Evolutionary conservation across 2,113 vertebrate species (phyloP), one percentile per base, ranked within the genome.

Genomic region (Chrysemys picta): DNA sequence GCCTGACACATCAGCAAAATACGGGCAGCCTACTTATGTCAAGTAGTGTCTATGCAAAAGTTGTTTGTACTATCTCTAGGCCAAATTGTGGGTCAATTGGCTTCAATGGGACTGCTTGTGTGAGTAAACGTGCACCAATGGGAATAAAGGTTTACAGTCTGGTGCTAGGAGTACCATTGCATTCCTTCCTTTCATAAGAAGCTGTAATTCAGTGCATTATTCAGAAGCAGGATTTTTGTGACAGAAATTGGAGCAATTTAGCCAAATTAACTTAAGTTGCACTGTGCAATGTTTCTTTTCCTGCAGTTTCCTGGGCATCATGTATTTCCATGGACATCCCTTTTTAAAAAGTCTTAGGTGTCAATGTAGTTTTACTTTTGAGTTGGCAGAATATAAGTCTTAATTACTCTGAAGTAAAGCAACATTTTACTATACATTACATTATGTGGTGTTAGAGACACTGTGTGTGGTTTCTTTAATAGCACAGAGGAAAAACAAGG

Each of bases 271-370:
- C 25, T 47, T 45, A 24, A 91, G 22, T 49, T 91, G 52, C 83
- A 52, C 21, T 78, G 54, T 42, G 38, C 5, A 2, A 49, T 90
- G 29, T 90, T 1, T 0, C 84, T 56, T 45, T 54, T 84, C n/a
- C 87, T 93, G 16, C 62, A 89, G 72, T 38, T 90, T 95, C 83
- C 62, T 52, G 92, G 49, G 14, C 85, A 56, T 7, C 24, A 3
- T 19, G 5, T 94, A 91, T 95, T 93, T 85, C 72, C 92, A 2
- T 16, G 84, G 87, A 78, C 42, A 27, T 91, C 5, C 2, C 85
- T 45, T 81, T 84, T 56, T 87, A 91, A 78, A 75, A 56, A 89
- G n/a, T 78, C 76, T 38, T 54, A 88, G 83, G 38, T 50, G 27
- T 17, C 3, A 62, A 84, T 31, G 56, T 21, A 69, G 38, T 45